These are phyloP conservation scores for Pandion haliaetus DNA, from an alignment of 2,113 vertebrate genomes.

Conservation along the genomic window DNA sequence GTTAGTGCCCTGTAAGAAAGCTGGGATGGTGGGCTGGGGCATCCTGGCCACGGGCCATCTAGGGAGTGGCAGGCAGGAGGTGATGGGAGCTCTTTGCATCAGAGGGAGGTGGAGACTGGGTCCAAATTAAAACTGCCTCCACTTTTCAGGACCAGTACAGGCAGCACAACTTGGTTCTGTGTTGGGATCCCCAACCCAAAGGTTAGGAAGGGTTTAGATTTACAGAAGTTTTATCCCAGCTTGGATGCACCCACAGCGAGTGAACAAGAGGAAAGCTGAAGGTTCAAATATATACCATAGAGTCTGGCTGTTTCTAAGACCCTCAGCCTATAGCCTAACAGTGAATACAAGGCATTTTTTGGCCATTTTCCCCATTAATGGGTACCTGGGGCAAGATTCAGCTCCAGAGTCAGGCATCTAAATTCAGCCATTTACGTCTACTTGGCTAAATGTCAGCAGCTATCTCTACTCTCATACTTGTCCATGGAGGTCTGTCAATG, in stretches of 20 bases:
- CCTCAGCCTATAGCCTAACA: background rate
- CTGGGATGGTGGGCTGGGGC: background rate
- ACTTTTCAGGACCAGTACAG: background rate
- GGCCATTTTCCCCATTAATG: background rate
- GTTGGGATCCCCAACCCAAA: background rate
- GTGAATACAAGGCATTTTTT: background rate
- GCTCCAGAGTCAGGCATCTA: background rate
- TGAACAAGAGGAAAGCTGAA: background rate
- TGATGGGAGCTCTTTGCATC: background rate
- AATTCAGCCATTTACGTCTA: background rate
- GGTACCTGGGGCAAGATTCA: background rate
- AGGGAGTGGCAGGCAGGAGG: background rate
- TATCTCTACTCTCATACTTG: background rate
- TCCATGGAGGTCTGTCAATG: background rate
- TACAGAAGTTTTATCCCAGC: background rate
- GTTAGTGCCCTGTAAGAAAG: background rate
- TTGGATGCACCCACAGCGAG: accelerated
- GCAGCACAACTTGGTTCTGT: background rate
- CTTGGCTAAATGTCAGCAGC: background rate
- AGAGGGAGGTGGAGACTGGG: too few species aligned
- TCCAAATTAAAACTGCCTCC: background rate
- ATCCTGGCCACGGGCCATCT: background rate
- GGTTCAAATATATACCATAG: background rate
- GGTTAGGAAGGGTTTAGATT: background rate
- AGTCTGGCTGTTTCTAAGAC: background rate